A percentile compares a stretch with the other conserved stretches of the same genome.
phyloP scores from a whole-genome alignment of 2,888 invertebrate genomes.

The Mythimna vitellina region DNA sequence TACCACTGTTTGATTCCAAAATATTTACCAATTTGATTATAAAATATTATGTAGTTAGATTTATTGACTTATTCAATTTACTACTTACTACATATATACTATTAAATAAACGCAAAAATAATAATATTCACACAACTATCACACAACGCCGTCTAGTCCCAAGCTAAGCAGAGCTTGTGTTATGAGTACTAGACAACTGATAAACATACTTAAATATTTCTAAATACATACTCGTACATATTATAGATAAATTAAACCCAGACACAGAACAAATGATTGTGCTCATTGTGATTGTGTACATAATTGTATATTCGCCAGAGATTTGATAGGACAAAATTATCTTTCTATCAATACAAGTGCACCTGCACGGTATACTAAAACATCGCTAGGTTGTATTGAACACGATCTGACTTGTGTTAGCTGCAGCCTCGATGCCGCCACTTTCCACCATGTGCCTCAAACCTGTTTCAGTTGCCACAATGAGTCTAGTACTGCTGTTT shows the following conservation, averaged over 20 bases:
- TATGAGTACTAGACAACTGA: too few species aligned
- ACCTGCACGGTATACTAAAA: slow-evolving; percentile 28
- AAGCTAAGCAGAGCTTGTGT: too few species aligned
- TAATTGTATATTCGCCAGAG: not conserved
- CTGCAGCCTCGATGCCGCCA: slow-evolving; percentile 70
- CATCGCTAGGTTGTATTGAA: slow-evolving; percentile 45
- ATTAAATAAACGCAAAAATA: too few species aligned
- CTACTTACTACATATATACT: too few species aligned
- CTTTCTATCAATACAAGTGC: slow-evolving; percentile 17
- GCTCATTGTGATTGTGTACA: too few species aligned
- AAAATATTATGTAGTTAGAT: not conserved
- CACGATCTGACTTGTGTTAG: slow-evolving; percentile 42
- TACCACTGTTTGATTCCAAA: slow-evolving; percentile 14
- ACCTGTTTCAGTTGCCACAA: slow-evolving; percentile 72
- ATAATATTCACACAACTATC: too few species aligned
- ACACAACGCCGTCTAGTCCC: too few species aligned
- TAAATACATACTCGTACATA: too few species aligned
- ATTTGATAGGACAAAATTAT: not conserved
- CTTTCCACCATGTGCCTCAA: slow-evolving; percentile 83
- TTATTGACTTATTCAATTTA: not conserved
- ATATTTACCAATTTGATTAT: slow-evolving; percentile 6
- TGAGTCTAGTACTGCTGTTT: slow-evolving; percentile 56
- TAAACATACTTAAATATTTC: too few species aligned
- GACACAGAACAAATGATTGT: too few species aligned
- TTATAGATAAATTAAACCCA: too few species aligned